Evolutionary conservation across 2,888 invertebrate species (phyloP).

Genomic region (Bimastos eiseni): DNA sequence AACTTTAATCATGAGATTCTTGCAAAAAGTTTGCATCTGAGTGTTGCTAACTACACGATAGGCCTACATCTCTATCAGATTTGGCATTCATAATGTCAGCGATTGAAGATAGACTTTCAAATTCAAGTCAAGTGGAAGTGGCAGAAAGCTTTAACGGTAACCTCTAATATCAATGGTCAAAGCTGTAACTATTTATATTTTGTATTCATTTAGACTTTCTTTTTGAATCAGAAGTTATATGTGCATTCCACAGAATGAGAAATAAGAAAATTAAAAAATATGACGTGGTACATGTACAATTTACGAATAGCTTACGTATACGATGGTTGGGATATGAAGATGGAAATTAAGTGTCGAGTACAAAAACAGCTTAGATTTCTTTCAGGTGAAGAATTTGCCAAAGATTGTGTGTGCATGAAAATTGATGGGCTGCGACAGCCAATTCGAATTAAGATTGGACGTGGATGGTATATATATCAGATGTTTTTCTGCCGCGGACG

Average conservation of each 20-base stretch:
- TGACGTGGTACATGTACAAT: too few species aligned
- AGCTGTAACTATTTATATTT: neutral
- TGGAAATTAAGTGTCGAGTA: neutral
- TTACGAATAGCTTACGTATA: too few species aligned
- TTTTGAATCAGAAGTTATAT: neutral
- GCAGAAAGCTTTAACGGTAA: neutral
- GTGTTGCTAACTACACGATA: too few species aligned
- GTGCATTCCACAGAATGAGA: neutral
- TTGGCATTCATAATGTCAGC: too few species aligned
- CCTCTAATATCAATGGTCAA: neutral
- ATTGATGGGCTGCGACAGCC: neutral
- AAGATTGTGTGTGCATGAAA: neutral
- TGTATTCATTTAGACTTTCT: neutral
- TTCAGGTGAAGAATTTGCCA: neutral
- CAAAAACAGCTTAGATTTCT: neutral
- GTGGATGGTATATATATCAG: neutral
- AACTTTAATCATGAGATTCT: too few species aligned
- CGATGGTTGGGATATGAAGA: neutral
- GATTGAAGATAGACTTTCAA: too few species aligned
- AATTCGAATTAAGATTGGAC: constrained; percentile 6
- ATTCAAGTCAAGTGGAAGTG: too few species aligned
- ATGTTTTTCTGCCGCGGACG: neutral
- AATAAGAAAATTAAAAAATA: neutral
- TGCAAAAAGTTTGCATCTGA: too few species aligned
- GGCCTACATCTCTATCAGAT: too few species aligned